phyloP scores from a whole-genome alignment of 1,140 invertebrate genomes.

The Pemphigus obesinymphae region DNA sequence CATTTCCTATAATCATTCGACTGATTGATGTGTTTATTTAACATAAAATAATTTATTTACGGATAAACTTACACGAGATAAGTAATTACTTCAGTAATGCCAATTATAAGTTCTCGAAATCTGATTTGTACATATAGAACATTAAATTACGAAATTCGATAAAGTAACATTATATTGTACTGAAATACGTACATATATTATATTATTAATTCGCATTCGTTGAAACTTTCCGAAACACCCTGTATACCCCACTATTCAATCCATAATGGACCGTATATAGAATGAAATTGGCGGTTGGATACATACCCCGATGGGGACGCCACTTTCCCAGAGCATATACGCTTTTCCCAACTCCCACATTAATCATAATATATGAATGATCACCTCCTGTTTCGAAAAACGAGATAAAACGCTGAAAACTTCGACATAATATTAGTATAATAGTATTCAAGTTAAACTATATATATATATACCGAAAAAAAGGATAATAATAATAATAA shows the following conservation, averaged over 20 bases:
- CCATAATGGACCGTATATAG: not conserved
- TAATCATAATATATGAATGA: conserved; percentile 1
- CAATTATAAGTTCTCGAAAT: too few species aligned
- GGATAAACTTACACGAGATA: too few species aligned
- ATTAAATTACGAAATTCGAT: too few species aligned
- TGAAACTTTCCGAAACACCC: not conserved
- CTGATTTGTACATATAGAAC: too few species aligned
- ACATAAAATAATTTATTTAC: too few species aligned
- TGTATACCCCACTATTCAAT: not conserved
- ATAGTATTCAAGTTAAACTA: not conserved
- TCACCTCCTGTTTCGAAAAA: not conserved
- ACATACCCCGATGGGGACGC: not conserved
- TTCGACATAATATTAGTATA: not conserved
- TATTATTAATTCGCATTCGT: too few species aligned
- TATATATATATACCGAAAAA: too few species aligned
- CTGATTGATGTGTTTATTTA: too few species aligned
- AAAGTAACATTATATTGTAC: too few species aligned
- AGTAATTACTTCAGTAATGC: too few species aligned
- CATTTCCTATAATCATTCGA: too few species aligned
- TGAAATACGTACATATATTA: too few species aligned
- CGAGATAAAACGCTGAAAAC: not conserved
- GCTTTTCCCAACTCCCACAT: not conserved
- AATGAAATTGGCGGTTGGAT: not conserved
- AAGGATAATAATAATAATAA: not conserved
- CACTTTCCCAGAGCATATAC: not conserved